Base-by-base conservation (phyloP, 2,113 vertebrate species). In the Corythornis cristatus region DNA sequence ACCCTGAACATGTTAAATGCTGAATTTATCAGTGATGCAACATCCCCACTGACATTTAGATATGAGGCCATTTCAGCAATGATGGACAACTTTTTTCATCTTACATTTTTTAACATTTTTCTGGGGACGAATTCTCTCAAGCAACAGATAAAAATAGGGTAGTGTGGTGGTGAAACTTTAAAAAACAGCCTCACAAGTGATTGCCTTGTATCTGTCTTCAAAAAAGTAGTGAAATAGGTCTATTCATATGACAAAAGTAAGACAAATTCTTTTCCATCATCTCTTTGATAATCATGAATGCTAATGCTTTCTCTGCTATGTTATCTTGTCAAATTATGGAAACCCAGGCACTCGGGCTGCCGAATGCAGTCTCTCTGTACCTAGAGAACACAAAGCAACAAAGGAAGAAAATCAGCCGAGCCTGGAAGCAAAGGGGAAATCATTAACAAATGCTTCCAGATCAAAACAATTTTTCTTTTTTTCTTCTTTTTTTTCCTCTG, bases 201-300 rank as follows among this genome's bases (percentile, higher is more conserved):
- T 82, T 97, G 90, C 73, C 86, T 96, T 0, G 0, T 92, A 94
- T 91, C 88, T 91, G 54, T 90, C 86, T 95, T 93, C 94, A 89
- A 96, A 92, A 94, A 87, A 91, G 43, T 71, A 93, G 53, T 71
- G 83, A 94, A 93, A 96, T 85, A 91, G 81, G 94, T 94, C 83
- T 89, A 85, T 94, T 91, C 92, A 83, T 93, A 80, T 17, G 2
- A 28, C 72, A 92, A 94, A 86, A 96, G 77, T 33, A 89, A 88
- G 92, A 86, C 45, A 87, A 95, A 96, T 97, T 90, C 31, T 95
- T 92, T 95, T 93, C 89, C 85, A 88, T 81, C 2, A 1, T 94
- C 75, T 91, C 90, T 93, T 96, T 94, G 93, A 96, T 94, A 96
- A 96, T 94, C 74, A 86, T 14, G 37, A 96, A 97, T 96, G 80